Evolutionary conservation across 1,140 invertebrate species (phyloP), one percentile per base, ranked within the genome.

Genomic region (Drosophila simulans): DNA sequence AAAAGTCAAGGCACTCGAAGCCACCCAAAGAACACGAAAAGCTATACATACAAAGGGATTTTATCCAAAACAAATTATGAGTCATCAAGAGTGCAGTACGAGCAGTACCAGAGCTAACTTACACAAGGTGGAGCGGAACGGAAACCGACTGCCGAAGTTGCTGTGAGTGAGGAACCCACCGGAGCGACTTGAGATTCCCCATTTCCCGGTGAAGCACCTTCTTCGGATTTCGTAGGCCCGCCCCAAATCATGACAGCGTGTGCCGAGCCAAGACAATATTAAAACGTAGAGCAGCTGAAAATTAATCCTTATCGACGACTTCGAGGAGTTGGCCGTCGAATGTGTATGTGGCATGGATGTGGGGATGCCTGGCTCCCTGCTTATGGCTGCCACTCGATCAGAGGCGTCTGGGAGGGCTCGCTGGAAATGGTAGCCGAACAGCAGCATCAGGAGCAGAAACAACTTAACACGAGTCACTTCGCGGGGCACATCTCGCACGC

Each of bases 221-320:
- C 25, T 12, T 35, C 34, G 12, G 37, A 31, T 20, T 35, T 15
- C 15, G 60, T 35, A 35, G 82, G 70, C 73, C 80, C 83, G 84
- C 83, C 83, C 83, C 79, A 63, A 88, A 89, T 89, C 79, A 72
- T 77, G 84, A 54, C 52, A 76, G 52, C 70, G 75, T 83, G 82
- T 62, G 82, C 68, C 78, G 39, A 34, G 40, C 22, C 27, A 13
- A 62, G 54, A 20, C 58, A 53, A 86, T 89, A 84, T 84, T 84
- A 71, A 89, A 89, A 89, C 70, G 80, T 89, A 84, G 80, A 65
- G 45, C 58, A 71, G 62, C 80, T 56, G 56, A 89, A 89, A 84
- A 89, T 89, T 89, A 85, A 89, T 89, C 85, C 85, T 89, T 89
- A 89, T 89, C 84, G 84, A 89, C 80, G 66, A 71, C 72, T 77